Conservation (phyloP, 1,140 invertebrate genomes). For the Drosophila fuyamai region DNA sequence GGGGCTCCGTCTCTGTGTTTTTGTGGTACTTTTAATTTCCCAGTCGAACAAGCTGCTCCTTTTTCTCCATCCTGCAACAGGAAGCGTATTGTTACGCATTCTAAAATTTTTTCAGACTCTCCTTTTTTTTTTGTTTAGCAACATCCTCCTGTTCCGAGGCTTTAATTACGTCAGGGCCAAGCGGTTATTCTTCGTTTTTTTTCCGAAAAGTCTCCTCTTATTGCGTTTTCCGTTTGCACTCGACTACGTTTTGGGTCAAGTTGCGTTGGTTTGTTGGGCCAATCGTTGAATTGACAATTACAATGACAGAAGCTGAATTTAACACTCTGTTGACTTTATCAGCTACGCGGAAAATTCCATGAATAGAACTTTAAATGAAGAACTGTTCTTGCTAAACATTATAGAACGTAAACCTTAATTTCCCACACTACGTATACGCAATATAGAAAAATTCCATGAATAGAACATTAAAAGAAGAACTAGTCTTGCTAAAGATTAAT, state of each 20-base stretch:
- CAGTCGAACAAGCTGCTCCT: conserved; percentile 31
- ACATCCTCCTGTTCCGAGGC: conserved; percentile 48
- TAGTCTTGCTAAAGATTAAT: neutral
- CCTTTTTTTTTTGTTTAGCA: conserved; percentile 34
- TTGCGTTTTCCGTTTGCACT: conserved; percentile 35
- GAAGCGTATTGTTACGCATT: conserved; percentile 61
- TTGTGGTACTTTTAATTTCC: conserved; percentile 54
- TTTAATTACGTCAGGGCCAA: conserved; percentile 61
- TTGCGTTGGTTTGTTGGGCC: conserved; percentile 11
- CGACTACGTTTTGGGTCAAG: conserved; percentile 59
- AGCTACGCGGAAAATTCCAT: conserved; percentile 1
- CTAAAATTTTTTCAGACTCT: conserved; percentile 9
- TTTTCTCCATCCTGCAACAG: conserved; percentile 23
- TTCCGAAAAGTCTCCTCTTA: neutral
- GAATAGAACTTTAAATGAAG: neutral
- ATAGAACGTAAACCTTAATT: no score
- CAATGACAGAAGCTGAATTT: conserved; percentile 24
- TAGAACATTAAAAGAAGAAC: no score
- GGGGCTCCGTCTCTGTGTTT: conserved; percentile 9
- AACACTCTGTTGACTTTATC: conserved; percentile 10
- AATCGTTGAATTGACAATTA: conserved; percentile 29
- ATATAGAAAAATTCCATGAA: no score
- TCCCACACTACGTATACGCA: no score
- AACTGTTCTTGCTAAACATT: neutral
- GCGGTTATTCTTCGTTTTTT: conserved; percentile 14